Percentiles rank a stretch among this genome's conserved stretches.
These are phyloP conservation scores for Acomys russatus DNA, from an alignment of 2,797 vertebrate genomes.

Conservation along the genomic window DNA sequence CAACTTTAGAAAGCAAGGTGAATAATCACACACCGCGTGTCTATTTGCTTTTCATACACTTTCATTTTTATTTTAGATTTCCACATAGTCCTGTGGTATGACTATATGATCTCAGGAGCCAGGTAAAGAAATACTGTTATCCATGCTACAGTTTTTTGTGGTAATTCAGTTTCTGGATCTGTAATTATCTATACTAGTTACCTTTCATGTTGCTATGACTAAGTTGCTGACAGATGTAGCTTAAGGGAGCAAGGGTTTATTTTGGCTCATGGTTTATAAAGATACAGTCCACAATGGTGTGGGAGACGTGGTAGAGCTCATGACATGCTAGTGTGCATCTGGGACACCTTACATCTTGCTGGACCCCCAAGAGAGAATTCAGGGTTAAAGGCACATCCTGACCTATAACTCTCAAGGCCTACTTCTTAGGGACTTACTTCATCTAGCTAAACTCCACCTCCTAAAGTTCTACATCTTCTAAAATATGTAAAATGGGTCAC, in stretches of 20 bases:
- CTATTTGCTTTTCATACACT: background rate
- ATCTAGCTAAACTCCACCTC: background rate
- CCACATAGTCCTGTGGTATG: background rate
- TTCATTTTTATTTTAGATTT: background rate
- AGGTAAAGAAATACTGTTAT: background rate
- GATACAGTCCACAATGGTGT: too few relatives aligned
- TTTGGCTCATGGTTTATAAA: background rate
- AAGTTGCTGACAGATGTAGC: background rate
- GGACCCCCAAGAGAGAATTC: background rate
- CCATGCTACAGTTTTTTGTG: background rate
- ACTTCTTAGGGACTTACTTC: background rate
- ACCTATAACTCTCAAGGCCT: background rate
- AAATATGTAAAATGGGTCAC: background rate
- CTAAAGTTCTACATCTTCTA: background rate
- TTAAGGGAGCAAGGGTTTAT: background rate
- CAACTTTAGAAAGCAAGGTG: background rate
- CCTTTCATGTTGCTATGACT: background rate
- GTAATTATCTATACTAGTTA: background rate
- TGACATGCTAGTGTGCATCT: background rate
- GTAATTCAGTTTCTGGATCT: background rate
- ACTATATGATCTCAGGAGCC: background rate
- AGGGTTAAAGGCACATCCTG: background rate
- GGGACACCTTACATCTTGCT: background rate
- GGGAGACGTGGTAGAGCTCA: background rate
- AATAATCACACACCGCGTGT: background rate